A percentile compares a stretch with the other conserved stretches of the same genome.
These are phyloP conservation scores for Gouania willdenowi DNA, from an alignment of 2,797 vertebrate species.

Conservation along the genomic window DNA sequence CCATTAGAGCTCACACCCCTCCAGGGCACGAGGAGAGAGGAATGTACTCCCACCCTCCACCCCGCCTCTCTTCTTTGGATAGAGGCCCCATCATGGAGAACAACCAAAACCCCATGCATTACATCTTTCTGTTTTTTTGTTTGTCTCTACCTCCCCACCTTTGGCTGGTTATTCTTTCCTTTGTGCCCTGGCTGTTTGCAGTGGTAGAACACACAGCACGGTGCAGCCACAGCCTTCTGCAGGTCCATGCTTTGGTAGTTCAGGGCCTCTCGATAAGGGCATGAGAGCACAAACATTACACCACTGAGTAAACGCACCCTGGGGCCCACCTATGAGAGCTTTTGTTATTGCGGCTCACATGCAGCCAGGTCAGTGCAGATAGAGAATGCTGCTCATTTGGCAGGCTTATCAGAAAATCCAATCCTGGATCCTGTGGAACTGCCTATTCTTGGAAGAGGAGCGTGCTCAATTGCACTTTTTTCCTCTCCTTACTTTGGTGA, in stretches of 20 bases:
- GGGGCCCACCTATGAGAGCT: slow-evolving; percentile 60
- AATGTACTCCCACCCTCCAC: slow-evolving; percentile 56
- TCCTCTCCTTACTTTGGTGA: background rate
- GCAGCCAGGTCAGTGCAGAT: slow-evolving; percentile 54
- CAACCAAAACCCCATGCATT: slow-evolving; percentile 55
- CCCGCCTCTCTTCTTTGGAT: slow-evolving; percentile 47
- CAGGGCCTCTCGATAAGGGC: slow-evolving; percentile 68
- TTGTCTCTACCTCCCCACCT: slow-evolving; percentile 46
- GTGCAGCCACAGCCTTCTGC: slow-evolving; percentile 28
- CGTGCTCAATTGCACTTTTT: slow-evolving; percentile 38
- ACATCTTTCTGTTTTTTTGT: slow-evolving; percentile 48
- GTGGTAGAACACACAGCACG: slow-evolving; percentile 48
- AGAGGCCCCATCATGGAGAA: slow-evolving; percentile 61
- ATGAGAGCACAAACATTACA: slow-evolving; percentile 77
- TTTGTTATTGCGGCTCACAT: slow-evolving; percentile 69
- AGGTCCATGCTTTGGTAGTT: slow-evolving; percentile 23
- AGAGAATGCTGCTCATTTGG: slow-evolving; percentile 64
- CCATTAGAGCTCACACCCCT: slow-evolving; percentile 64
- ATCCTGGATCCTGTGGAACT: slow-evolving; percentile 37
- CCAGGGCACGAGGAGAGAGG: slow-evolving; percentile 54
- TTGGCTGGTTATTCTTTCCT: slow-evolving; percentile 12
- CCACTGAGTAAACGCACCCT: slow-evolving; percentile 75
- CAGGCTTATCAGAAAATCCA: slow-evolving; percentile 66
- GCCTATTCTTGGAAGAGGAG: slow-evolving; percentile 52
- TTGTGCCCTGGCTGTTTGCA: slow-evolving; percentile 63